Base-by-base conservation (phyloP, 2,888 invertebrate species). In the Nomada fucata region DNA sequence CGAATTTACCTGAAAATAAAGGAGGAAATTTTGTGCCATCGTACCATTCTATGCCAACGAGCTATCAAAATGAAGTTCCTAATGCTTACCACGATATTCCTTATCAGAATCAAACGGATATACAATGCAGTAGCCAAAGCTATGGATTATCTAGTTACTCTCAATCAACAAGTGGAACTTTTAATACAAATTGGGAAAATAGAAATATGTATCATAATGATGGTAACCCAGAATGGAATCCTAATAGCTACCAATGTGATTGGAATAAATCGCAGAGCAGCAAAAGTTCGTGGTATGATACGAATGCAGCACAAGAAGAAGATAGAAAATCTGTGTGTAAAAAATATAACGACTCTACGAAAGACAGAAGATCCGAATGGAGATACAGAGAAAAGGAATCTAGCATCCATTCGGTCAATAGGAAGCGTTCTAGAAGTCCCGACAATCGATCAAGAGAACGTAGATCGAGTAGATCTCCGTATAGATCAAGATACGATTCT, bases 381-480 rank as follows among this genome's bases (percentile, higher is more conserved):
- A 85, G 84, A 69, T 88, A 65, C 23, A 76, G 65, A 36, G 86
- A 86, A 3, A 82, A 76, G 63, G 83, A 84, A 76, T 59, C 83
- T 26, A 64, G 70, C 57, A 72, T 60, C 50, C 74, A 29, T 57
- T 70, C 69, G 23, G n/a, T 70, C 63, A 85, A 72, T 7, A 86
- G 86, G 53, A 87, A 84, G 77, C 87, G 90, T 47, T 91, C 92
- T 0, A 86, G 86, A 50, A 91, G 89, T 79, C 89, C 91, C 13
- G 88, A 89, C 2, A 83, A 60, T 64, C 83, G 79, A 74, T 86
- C 82, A n/a, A 82, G 87, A 36, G 70, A 71, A 7, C 29, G 18
- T 26, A 69, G 59, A 52, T 84, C 80, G 13, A 83, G 80, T 4
- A 88, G 88, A 78, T 82, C 87, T n/a, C 83, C 85, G 0, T 86